Percentiles rank a stretch among this genome's conserved stretches.
These are phyloP conservation scores for Caenorhabditis imperialis DNA, from an alignment of 2,888 invertebrate species.

Conservation along the genomic window DNA sequence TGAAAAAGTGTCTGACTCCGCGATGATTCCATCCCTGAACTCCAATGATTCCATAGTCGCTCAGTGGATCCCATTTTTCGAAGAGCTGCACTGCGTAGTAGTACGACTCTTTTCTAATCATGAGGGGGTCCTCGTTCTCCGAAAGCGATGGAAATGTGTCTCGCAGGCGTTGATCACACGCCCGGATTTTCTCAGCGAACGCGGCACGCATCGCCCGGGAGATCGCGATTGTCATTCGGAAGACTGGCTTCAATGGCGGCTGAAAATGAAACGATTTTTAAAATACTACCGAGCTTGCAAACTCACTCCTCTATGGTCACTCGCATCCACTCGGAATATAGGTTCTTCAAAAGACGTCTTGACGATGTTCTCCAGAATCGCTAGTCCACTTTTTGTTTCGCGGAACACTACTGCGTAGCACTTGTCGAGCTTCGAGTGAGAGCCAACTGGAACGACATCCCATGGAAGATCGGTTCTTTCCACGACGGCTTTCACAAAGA, in stretches of 20 bases:
- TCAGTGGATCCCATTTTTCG: conserved; percentile 3
- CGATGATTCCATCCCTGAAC: conserved; percentile 19
- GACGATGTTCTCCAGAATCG: background rate
- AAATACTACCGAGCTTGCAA: too few relatives aligned
- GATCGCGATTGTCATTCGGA: conserved; percentile 1
- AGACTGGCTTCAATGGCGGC: conserved; percentile 7
- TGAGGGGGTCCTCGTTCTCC: conserved; percentile 9
- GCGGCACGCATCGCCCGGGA: conserved; percentile 1
- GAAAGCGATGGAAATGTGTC: background rate
- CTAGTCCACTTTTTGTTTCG: background rate
- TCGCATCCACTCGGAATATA: background rate
- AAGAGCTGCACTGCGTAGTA: conserved; percentile 1
- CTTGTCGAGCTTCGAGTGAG: background rate
- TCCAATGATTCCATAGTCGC: conserved; percentile 6
- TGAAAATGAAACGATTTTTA: conserved; percentile 5
- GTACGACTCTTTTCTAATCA: background rate
- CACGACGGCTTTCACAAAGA: background rate
- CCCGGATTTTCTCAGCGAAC: background rate
- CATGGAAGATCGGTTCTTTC: conserved; percentile 8
- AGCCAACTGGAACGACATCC: too few relatives aligned
- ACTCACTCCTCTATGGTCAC: conserved; percentile 14
- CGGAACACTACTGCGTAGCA: conserved; percentile 5
- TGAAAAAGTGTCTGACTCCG: background rate
- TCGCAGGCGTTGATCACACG: conserved; percentile 2
- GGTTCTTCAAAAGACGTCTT: background rate